These are phyloP conservation scores for Magallana gigas DNA, from an alignment of 1,140 invertebrate genomes.

Conservation along the genomic window DNA sequence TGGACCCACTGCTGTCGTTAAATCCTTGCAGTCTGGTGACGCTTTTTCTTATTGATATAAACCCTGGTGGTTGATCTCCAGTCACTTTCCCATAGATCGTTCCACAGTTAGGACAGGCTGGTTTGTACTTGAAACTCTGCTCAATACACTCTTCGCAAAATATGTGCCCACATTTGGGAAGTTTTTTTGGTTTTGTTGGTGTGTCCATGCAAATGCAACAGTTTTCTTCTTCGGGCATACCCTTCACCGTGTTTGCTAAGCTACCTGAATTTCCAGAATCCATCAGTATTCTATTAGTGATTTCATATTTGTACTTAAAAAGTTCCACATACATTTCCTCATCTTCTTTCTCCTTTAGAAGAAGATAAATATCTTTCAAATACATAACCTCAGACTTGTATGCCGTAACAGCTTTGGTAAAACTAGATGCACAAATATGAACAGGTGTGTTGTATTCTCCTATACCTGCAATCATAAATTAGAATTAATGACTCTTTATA, in stretches of 20 bases:
- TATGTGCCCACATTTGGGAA: constrained; percentile 37
- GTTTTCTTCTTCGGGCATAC: neutral
- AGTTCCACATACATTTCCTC: neutral
- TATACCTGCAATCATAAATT: neutral
- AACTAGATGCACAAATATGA: neutral
- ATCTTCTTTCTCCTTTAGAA: neutral
- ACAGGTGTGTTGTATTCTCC: neutral
- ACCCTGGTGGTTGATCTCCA: constrained; percentile 59
- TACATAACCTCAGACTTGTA: neutral
- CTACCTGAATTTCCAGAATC: too few relatives aligned
- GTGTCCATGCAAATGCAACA: constrained; percentile 19
- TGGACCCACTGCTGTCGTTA: neutral
- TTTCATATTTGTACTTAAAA: neutral
- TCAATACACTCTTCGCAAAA: constrained; percentile 54
- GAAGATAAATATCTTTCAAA: neutral
- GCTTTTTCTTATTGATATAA: neutral
- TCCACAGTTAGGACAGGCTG: constrained; percentile 58
- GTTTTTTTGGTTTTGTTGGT: neutral
- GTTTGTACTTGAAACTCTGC: constrained; percentile 50
- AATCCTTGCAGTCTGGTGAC: neutral
- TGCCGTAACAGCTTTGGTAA: neutral
- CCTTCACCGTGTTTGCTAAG: neutral
- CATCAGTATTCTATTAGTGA: too few relatives aligned
- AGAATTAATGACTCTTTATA: too few relatives aligned
- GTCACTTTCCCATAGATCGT: constrained; percentile 51